These are phyloP conservation scores for Operophtera brumata DNA, from an alignment of 2,888 invertebrate species.

Conservation along the genomic window DNA sequence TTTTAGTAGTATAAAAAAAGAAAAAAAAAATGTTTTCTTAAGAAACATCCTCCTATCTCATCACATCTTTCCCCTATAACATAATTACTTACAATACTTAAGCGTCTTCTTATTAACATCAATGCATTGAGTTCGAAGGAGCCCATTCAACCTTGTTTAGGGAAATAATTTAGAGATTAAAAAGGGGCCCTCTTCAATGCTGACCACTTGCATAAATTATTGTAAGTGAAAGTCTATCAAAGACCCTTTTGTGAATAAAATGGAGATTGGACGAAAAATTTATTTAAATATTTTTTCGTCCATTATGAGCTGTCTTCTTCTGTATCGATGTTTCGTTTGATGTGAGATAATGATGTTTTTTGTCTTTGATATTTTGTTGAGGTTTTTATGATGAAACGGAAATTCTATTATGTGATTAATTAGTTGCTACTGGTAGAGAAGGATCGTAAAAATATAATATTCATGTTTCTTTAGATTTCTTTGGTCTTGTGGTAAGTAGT, in stretches of 20 bases:
- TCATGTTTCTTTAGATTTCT: constrained; percentile 10
- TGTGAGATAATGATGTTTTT: constrained; percentile 69
- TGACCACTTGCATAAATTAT: constrained; percentile 80
- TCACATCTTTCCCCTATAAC: constrained; percentile 17
- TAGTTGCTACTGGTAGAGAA: constrained; percentile 23
- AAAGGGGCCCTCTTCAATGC: constrained; percentile 56
- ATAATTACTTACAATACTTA: constrained; percentile 25
- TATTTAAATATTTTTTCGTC: constrained; percentile 62
- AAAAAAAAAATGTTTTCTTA: too few relatives aligned
- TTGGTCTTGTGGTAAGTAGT: constrained; percentile 1
- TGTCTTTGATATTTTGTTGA: constrained; percentile 62
- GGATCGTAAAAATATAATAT: constrained; percentile 9
- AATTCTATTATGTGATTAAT: constrained; percentile 35
- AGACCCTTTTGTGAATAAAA: constrained; percentile 55
- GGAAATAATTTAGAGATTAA: constrained; percentile 68
- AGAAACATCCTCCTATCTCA: too few relatives aligned
- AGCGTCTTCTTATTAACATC: constrained; percentile 22
- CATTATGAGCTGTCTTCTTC: constrained; percentile 32
- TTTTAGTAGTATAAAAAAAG: too few relatives aligned
- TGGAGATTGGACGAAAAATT: constrained; percentile 64
- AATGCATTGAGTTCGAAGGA: constrained; percentile 16
- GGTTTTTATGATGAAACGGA: constrained; percentile 39
- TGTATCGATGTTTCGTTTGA: constrained; percentile 71
- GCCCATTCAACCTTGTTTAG: constrained; percentile 31
- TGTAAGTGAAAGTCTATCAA: constrained; percentile 65